A percentile compares a stretch with the other conserved stretches of the same genome.
Conservation (phyloP, 2,113 vertebrate genomes). For the Caranx melampygus region DNA sequence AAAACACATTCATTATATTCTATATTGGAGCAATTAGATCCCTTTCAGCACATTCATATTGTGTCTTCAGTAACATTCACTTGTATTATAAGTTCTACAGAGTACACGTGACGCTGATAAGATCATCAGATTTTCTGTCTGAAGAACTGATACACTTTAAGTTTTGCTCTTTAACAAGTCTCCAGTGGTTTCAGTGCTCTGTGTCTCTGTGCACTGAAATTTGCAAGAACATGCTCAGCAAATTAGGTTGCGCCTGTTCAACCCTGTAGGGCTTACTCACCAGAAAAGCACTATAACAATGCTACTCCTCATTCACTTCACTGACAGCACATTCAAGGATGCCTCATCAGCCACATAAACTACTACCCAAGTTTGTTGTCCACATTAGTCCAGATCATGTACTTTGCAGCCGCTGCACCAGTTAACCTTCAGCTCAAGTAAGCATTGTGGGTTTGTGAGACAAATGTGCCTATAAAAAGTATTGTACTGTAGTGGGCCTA, state of each 20-base stretch:
- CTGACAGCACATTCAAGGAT: background rate
- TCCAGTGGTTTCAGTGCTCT: background rate
- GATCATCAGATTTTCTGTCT: background rate
- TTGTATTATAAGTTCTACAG: background rate
- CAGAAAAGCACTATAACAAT: constrained; percentile 13
- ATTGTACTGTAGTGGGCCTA: too few species aligned
- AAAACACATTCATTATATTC: background rate
- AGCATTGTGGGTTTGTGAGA: too few species aligned
- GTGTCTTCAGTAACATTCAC: background rate
- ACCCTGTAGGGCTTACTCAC: constrained; percentile 6
- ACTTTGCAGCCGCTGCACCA: background rate
- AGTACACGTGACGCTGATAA: background rate
- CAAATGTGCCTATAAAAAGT: too few species aligned
- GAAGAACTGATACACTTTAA: background rate
- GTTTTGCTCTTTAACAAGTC: constrained; percentile 34
- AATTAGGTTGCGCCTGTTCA: constrained; percentile 36
- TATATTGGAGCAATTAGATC: background rate
- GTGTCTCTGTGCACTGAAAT: constrained; percentile 17
- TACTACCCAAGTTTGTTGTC: constrained; percentile 12
- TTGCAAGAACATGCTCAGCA: constrained; percentile 22
- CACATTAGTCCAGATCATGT: background rate
- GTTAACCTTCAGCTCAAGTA: background rate
- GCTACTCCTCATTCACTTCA: background rate
- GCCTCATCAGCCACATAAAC: constrained; percentile 5
- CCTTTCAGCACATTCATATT: background rate